Conservation (phyloP, 2,888 invertebrate species). For the Molorchus minor region DNA sequence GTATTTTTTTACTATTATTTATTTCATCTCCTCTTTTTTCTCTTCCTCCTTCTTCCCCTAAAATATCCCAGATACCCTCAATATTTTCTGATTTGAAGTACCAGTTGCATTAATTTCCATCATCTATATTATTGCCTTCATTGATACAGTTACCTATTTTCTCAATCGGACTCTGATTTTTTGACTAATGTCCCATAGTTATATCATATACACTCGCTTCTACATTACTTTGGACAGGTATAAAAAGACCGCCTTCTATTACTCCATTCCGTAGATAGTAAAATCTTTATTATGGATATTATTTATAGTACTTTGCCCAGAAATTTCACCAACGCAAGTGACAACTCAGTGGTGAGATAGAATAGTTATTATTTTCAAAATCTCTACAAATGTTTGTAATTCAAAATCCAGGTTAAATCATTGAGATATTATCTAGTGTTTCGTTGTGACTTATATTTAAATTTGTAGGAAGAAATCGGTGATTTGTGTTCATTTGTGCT, state of each 20-base stretch:
- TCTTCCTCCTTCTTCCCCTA: constrained; percentile 1
- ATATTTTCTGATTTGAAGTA: not conserved
- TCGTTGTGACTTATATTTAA: not conserved
- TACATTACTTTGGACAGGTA: not conserved
- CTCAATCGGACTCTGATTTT: constrained; percentile 2
- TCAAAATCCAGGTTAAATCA: not conserved
- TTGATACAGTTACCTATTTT: not conserved
- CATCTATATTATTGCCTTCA: constrained; percentile 1
- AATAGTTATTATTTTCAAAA: not conserved
- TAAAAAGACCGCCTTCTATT: not conserved
- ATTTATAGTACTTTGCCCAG: not conserved
- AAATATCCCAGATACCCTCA: not conserved
- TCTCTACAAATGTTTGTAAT: not conserved
- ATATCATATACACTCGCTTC: constrained; percentile 2
- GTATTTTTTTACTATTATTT: constrained; percentile 1
- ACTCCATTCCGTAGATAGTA: no score
- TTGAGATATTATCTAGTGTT: not conserved
- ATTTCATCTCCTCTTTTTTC: no score
- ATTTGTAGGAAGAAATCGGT: not conserved
- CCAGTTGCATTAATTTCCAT: constrained; percentile 1
- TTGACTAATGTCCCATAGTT: not conserved
- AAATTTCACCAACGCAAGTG: not conserved
- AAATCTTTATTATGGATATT: no score
- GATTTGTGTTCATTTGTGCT: not conserved
- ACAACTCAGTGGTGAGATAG: not conserved